Evolutionary conservation across 1,140 invertebrate species (phyloP).

Genomic region (Chironomus striatipennis): DNA sequence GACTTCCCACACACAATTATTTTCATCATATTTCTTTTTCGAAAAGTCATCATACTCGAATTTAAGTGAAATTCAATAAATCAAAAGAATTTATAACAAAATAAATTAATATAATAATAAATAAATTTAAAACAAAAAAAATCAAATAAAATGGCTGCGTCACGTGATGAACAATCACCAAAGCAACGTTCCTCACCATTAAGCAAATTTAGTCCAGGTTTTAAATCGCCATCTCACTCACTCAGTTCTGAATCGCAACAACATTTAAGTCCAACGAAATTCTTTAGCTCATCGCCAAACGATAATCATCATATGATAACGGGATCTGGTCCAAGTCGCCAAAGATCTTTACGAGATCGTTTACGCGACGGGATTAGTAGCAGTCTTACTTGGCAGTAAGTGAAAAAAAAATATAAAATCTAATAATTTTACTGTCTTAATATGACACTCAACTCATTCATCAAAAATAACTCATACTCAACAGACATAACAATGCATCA

Average conservation of each 20-base stretch:
- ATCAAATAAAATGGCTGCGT: conserved; percentile 11
- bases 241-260: not conserved
- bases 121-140: not conserved
- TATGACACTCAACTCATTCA: not conserved
- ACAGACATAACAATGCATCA: not conserved
- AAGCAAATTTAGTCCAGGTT: not conserved
- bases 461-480: not conserved
- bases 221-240: conserved; percentile 18
- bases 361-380: conserved; percentile 64
- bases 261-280: conserved; percentile 15
- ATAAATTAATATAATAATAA: not conserved
- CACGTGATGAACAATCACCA: conserved; percentile 11
- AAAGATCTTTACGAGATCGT: conserved; percentile 59
- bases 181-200: not conserved
- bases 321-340: conserved; percentile 52
- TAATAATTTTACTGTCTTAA: not conserved
- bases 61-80: not conserved
- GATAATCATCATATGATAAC: not conserved
- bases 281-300: not conserved
- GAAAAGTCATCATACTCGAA: not conserved
- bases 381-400: conserved; percentile 69
- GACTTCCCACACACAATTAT: not conserved
- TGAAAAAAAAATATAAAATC: conserved; percentile 32
- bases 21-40: too few species aligned
- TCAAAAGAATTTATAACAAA: not conserved